These are phyloP conservation scores for Ctenoplectra terminalis DNA, from an alignment of 1,140 invertebrate genomes.

Conservation along the genomic window DNA sequence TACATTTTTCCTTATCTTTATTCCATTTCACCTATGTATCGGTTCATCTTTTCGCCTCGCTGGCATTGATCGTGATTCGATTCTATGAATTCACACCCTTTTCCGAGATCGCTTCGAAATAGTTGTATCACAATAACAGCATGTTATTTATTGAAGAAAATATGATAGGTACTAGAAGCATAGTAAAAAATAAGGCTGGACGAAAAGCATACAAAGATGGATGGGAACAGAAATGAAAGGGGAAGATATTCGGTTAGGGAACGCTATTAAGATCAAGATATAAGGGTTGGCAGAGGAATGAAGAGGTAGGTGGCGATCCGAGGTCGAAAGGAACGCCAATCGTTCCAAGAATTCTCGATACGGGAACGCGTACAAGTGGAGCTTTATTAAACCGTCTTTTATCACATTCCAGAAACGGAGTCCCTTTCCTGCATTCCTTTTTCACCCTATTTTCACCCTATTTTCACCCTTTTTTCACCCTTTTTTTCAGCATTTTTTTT, in stretches of 20 bases:
- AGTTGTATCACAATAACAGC: too few species aligned
- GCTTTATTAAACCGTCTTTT: slow-evolving; percentile 80
- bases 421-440: slow-evolving; percentile 10
- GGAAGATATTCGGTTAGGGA: background rate
- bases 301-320: slow-evolving; percentile 29
- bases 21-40: too few species aligned
- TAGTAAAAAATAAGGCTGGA: too few species aligned
- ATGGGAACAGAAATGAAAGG: background rate
- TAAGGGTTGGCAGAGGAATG: slow-evolving; percentile 11
- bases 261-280: slow-evolving; percentile 42
- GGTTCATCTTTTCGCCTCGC: too few species aligned
- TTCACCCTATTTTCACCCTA: too few species aligned
- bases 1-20: background rate
- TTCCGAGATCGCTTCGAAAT: too few species aligned
- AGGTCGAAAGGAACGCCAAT: slow-evolving; percentile 70
- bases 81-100: too few species aligned
- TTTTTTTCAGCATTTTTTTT: background rate
- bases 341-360: slow-evolving; percentile 79
- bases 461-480: too few species aligned
- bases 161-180: too few species aligned
- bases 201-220: too few species aligned
- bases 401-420: slow-evolving; percentile 64
- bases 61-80: background rate
- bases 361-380: slow-evolving; percentile 68
- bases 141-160: too few species aligned